phyloP scores from a whole-genome alignment of 2,888 invertebrate genomes.

The Andrena hattorfiana region DNA sequence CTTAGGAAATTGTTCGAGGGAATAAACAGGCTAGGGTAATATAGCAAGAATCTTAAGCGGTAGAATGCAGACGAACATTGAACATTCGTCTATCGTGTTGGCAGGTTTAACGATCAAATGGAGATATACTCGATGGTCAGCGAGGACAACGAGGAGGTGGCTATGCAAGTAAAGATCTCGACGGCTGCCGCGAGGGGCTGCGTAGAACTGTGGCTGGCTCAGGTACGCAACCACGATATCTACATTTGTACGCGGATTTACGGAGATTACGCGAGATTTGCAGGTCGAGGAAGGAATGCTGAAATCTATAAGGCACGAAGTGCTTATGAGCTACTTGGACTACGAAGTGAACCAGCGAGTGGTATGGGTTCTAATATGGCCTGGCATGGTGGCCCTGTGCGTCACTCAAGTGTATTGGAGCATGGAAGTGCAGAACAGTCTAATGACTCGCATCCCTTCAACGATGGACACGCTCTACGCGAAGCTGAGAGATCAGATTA shows the following conservation, averaged over 20 bases:
- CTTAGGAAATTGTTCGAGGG: conserved; percentile 96
- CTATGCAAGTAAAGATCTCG: conserved; percentile 88
- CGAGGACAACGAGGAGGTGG: conserved; percentile 90
- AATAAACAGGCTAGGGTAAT: conserved; percentile 89
- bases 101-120: conserved; percentile 88
- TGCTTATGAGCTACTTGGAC: conserved; percentile 88
- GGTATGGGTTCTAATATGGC: conserved; percentile 92
- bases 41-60: not conserved
- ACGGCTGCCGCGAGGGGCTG: conserved; percentile 92
- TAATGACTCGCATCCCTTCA: conserved; percentile 87
- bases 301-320: conserved; percentile 89
- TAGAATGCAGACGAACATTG: not conserved
- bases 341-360: conserved; percentile 87
- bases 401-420: conserved; percentile 95
- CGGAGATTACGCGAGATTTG: not conserved
- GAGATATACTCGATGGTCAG: conserved; percentile 93
- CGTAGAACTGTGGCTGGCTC: conserved; percentile 94
- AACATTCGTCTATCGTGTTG: not conserved
- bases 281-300: conserved; percentile 94
- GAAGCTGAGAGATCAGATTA: conserved; percentile 88
- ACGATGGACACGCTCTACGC: conserved; percentile 87
- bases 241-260: too few relatives aligned
- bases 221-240: conserved; percentile 78
- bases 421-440: conserved; percentile 90
- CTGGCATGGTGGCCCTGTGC: conserved; percentile 93